Base-by-base conservation (phyloP, 1,140 invertebrate species). In the Stegodyphus dumicola region DNA sequence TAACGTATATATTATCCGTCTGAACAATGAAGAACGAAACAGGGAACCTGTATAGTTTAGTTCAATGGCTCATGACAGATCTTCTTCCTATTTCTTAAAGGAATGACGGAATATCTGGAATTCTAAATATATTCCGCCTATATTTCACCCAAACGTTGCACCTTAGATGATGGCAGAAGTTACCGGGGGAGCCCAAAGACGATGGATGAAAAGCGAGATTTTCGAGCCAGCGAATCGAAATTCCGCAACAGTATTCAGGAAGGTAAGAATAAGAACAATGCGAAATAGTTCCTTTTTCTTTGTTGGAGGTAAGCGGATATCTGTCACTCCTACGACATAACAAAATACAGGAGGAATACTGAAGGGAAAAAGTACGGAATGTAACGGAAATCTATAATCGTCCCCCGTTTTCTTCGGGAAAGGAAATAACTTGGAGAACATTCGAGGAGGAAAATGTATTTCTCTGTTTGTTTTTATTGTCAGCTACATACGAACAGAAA, bases 361-460 rank as follows among this genome's bases (percentile, higher is more conserved):
- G 15, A 7, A 67, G 33, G 33, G 66, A 67, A 15, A 18, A 17
- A 9, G 66, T 9, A 18, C 56, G 66, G 9, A 67, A 9, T 18
- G 17, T 67, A 67, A 67, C 66, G 66, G 66, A 67, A 67, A 67
- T 67, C 66, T 67, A 67, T 67, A 67, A 67, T 67, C 66, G 66
- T 18, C 66, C n/a, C n/a, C 66, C 66, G 66, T 67, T 67, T 67
- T 18, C 66, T 67, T 67, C 7, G 6, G 33, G 66, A 67, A 67
- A 67, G n/a, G n/a, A 67, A 67, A 67, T 67, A 67, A 67, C 66
- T 67, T 18, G 7, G 66, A 67, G 66, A n/a, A 15, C 33, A 67
- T 67, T 67, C 33, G 66, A 67, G 11, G n/a, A 18, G 33, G 17
- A 18, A 17, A 67, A 17, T n/a, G 15, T 67, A n/a, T 67, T 67